A percentile compares a stretch with the other conserved stretches of the same genome.
These are phyloP conservation scores for Lasiurus borealis DNA, from an alignment of 2,113 vertebrate species.

Conservation along the genomic window DNA sequence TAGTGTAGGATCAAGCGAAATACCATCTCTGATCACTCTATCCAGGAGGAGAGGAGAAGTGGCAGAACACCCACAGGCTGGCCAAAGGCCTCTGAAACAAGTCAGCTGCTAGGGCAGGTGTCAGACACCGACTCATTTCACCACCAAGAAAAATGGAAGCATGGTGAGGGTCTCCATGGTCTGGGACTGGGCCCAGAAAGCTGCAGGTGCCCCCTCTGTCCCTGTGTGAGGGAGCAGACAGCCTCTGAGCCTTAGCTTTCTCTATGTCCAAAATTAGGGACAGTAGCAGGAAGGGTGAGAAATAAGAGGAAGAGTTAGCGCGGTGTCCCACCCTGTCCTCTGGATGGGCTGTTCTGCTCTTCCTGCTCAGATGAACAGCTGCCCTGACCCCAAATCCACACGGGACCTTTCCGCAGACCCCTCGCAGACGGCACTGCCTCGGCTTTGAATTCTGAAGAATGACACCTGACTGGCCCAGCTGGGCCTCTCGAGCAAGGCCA, in stretches of 20 bases:
- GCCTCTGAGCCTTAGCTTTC: neutral
- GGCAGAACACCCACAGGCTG: neutral
- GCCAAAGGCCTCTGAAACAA: neutral
- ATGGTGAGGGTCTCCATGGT: accelerated
- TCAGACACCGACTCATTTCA: neutral
- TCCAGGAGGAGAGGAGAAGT: neutral
- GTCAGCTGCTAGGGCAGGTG: neutral
- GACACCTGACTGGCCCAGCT: neutral
- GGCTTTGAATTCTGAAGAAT: neutral
- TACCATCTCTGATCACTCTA: neutral
- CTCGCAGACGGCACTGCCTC: neutral
- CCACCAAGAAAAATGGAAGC: neutral
- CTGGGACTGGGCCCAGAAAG: neutral
- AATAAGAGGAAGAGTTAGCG: neutral
- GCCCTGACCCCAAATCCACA: neutral
- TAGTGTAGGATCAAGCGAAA: neutral
- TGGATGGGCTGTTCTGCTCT: no score
- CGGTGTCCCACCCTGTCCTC: accelerated
- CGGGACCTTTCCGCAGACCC: neutral
- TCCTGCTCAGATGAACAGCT: no score
- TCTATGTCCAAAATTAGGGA: neutral
- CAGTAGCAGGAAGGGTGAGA: neutral
- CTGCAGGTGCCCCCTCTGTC: neutral
- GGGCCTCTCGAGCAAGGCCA: neutral
- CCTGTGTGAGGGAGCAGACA: neutral